phyloP scores from a whole-genome alignment of 2,113 vertebrate genomes.

The Phalacrocorax aristotelis region DNA sequence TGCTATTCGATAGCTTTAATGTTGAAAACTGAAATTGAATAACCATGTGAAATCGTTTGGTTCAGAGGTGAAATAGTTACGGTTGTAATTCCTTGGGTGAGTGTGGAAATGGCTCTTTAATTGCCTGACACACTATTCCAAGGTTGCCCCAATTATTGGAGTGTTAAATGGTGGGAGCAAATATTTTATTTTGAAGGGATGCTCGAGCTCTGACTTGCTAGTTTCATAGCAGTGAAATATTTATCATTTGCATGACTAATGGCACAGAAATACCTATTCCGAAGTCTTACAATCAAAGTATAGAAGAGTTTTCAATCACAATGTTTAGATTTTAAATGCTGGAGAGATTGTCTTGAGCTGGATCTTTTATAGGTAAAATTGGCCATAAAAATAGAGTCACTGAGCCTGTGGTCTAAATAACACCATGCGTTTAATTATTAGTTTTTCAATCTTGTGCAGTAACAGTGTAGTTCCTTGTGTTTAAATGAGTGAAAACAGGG shows the following conservation, averaged over 20 bases:
- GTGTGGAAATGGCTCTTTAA: conserved; percentile 63
- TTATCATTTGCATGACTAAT: conserved; percentile 82
- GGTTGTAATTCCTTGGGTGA: conserved; percentile 64
- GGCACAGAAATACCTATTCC: conserved; percentile 76
- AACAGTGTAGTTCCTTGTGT: conserved; percentile 72
- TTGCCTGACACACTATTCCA: conserved; percentile 66
- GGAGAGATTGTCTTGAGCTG: conserved; percentile 61
- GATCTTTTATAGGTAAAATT: conserved; percentile 64
- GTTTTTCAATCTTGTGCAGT: conserved; percentile 74
- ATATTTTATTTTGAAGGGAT: conserved; percentile 75
- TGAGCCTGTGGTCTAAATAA: conserved; percentile 67
- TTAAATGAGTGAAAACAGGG: conserved; percentile 67
- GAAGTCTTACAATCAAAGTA: conserved; percentile 72
- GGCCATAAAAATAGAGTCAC: conserved; percentile 72
- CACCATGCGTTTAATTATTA: conserved; percentile 48
- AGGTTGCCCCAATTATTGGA: conserved; percentile 73
- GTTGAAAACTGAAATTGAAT: conserved; percentile 62
- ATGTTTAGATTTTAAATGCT: conserved; percentile 65
- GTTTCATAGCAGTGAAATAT: conserved; percentile 74
- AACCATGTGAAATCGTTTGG: conserved; percentile 68
- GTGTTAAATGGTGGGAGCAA: conserved; percentile 69
- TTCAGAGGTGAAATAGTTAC: conserved; percentile 71
- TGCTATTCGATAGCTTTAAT: conserved; percentile 75
- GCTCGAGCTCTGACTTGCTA: conserved; percentile 74
- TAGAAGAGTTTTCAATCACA: conserved; percentile 66